Evolutionary conservation across 1,140 invertebrate species (phyloP).

Genomic region (Ooceraea biroi): DNA sequence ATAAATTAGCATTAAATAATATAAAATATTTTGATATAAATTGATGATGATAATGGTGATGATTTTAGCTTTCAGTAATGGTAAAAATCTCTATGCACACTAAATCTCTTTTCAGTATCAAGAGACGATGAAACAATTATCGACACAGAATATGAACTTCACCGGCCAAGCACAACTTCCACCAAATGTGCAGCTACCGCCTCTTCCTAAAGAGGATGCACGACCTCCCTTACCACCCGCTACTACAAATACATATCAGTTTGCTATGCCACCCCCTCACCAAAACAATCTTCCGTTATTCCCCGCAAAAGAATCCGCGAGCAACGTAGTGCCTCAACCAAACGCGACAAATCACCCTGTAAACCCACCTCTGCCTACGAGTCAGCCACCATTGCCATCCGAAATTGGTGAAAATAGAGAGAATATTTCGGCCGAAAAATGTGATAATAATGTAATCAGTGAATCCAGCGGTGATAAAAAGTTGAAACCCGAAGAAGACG

Average conservation of each 20-base stretch:
- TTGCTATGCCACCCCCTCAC: slow-evolving; percentile 81
- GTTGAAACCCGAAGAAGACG: slow-evolving; percentile 81
- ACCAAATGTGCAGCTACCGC: slow-evolving; percentile 79
- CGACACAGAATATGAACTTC: slow-evolving; percentile 80
- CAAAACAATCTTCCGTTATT: slow-evolving; percentile 84
- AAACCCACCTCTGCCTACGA: slow-evolving; percentile 71
- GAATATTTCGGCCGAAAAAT: slow-evolving; percentile 61
- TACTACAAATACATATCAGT: slow-evolving; percentile 76
- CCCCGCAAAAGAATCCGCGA: slow-evolving; percentile 72
- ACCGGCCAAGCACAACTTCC: slow-evolving; percentile 81
- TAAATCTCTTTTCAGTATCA: slow-evolving; percentile 86
- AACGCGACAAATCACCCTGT: slow-evolving; percentile 75
- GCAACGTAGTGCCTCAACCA: slow-evolving; percentile 63
- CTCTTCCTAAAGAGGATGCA: slow-evolving; percentile 82
- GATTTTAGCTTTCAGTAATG: too few relatives aligned
- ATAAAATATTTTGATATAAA: too few relatives aligned
- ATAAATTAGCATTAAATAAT: slow-evolving; percentile 9
- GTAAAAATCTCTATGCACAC: slow-evolving; percentile 56
- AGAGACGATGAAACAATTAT: slow-evolving; percentile 87
- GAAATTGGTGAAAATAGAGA: slow-evolving; percentile 71
- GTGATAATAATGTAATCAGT: slow-evolving; percentile 68
- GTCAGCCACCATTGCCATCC: slow-evolving; percentile 85
- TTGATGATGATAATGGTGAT: too few relatives aligned
- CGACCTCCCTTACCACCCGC: slow-evolving; percentile 84
- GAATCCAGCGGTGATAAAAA: slow-evolving; percentile 80